These are phyloP conservation scores for Melanchra persicariae DNA, from an alignment of 2,888 invertebrate species.

Conservation along the genomic window DNA sequence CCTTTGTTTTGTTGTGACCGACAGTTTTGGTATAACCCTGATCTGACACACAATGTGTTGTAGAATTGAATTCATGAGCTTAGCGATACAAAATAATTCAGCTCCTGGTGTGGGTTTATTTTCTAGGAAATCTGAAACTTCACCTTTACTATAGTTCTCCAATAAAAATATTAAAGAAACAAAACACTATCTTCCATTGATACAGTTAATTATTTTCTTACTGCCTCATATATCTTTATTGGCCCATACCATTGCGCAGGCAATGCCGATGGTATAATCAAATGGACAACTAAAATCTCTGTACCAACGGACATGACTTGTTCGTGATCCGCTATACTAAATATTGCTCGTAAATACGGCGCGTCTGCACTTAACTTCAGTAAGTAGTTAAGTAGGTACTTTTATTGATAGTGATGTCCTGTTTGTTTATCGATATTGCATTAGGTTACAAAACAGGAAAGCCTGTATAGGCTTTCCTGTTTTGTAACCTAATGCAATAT, in stretches of 20 bases:
- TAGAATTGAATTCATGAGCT: no score
- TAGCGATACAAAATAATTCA: no score
- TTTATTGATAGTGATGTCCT: constrained; percentile 27
- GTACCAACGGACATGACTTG: constrained; percentile 37
- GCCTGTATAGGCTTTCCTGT: no score
- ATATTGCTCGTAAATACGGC: constrained; percentile 55
- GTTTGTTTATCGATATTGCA: constrained; percentile 42
- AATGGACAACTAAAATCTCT: constrained; percentile 38
- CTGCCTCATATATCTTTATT: not conserved
- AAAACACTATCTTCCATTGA: not conserved
- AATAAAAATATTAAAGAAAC: no score
- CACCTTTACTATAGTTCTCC: no score
- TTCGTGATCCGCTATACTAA: constrained; percentile 45
- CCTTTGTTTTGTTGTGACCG: no score
- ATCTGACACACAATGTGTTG: no score
- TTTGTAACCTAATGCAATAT: no score
- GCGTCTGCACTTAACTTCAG: constrained; percentile 40
- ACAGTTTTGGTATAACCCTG: not conserved
- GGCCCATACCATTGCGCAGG: not conserved
- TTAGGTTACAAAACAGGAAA: constrained; percentile 2
- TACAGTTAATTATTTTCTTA: not conserved
- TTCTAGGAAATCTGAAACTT: no score
- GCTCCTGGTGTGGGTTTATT: no score
- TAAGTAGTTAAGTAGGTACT: constrained; percentile 1
- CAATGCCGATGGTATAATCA: constrained; percentile 11